Conservation (phyloP, 2,888 invertebrate genomes). For the Brenthis daphne region DNA sequence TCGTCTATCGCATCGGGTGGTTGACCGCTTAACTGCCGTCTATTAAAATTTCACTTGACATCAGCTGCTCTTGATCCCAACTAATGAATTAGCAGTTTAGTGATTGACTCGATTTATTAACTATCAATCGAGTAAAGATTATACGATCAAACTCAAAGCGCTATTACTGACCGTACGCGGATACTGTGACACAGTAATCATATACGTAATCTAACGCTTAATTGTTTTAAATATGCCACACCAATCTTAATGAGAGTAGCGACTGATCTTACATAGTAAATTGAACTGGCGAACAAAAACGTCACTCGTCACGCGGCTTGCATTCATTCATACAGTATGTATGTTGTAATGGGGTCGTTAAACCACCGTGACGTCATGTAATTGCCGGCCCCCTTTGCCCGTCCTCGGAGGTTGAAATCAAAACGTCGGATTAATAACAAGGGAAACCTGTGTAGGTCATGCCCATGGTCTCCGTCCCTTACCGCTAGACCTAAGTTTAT, state of each 20-base stretch:
- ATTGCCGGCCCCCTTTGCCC: constrained; percentile 78
- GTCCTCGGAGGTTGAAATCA: constrained; percentile 75
- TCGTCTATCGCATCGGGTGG: constrained; percentile 60
- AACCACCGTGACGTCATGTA: constrained; percentile 80
- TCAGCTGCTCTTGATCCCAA: constrained; percentile 42
- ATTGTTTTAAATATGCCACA: not conserved
- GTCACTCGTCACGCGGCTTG: constrained; percentile 75
- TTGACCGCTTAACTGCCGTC: constrained; percentile 61
- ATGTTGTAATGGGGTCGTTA: constrained; percentile 82
- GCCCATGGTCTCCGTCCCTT: constrained; percentile 63
- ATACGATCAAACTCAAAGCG: not conserved
- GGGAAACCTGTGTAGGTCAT: constrained; percentile 80
- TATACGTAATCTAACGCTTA: not conserved
- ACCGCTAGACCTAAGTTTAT: constrained; percentile 25
- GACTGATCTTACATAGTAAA: constrained; percentile 54
- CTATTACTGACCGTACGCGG: not conserved
- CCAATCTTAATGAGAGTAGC: constrained; percentile 28
- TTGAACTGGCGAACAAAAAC: constrained; percentile 65
- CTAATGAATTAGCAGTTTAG: constrained; percentile 23
- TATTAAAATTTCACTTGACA: constrained; percentile 63
- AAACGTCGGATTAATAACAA: constrained; percentile 80
- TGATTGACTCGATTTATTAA: constrained; percentile 10
- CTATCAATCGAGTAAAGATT: not conserved
- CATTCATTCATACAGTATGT: constrained; percentile 81
- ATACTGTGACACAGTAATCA: not conserved